Percentiles rank a stretch among this genome's conserved stretches.
phyloP scores from a whole-genome alignment of 2,797 vertebrate genomes.

The Characodon lateralis region DNA sequence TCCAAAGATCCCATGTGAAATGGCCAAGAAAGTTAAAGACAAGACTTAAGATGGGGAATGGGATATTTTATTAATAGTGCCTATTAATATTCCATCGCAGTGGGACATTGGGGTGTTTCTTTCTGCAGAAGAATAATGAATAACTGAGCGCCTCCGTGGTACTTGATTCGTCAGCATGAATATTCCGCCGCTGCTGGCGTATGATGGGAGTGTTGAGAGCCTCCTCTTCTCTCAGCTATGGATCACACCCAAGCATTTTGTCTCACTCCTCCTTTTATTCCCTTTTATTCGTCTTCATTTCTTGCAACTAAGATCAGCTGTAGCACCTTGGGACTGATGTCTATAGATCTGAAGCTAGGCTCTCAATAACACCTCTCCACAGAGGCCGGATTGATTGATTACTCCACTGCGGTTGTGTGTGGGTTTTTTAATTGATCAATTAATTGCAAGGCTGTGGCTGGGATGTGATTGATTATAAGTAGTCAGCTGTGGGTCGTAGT shows the following conservation, averaged over 20 bases:
- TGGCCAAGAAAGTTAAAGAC: conserved; percentile 66
- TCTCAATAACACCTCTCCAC: conserved; percentile 58
- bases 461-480: conserved; percentile 75
- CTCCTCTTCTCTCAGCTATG: conserved; percentile 55
- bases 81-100: conserved; percentile 84
- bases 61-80: conserved; percentile 84
- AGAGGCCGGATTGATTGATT: conserved; percentile 73
- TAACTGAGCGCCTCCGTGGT: conserved; percentile 80
- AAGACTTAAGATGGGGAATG: conserved; percentile 63
- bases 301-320: conserved; percentile 20
- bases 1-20: conserved; percentile 47
- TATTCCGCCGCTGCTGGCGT: conserved; percentile 75
- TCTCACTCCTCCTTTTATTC: conserved; percentile 47
- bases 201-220: conserved; percentile 67
- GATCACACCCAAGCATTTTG: conserved; percentile 60
- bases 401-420: conserved; percentile 65
- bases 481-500: conserved; percentile 49
- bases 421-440: conserved; percentile 80
- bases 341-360: conserved; percentile 62
- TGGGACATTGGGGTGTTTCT: conserved; percentile 79
- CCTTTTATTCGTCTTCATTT: conserved; percentile 21
- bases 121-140: conserved; percentile 83
- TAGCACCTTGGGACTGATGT: conserved; percentile 32
- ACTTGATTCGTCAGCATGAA: conserved; percentile 78
- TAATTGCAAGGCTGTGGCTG: conserved; percentile 63